A percentile compares a stretch with the other conserved stretches of the same genome.
These are phyloP conservation scores for Lymantria monacha DNA, from an alignment of 2,888 invertebrate species.

Conservation along the genomic window DNA sequence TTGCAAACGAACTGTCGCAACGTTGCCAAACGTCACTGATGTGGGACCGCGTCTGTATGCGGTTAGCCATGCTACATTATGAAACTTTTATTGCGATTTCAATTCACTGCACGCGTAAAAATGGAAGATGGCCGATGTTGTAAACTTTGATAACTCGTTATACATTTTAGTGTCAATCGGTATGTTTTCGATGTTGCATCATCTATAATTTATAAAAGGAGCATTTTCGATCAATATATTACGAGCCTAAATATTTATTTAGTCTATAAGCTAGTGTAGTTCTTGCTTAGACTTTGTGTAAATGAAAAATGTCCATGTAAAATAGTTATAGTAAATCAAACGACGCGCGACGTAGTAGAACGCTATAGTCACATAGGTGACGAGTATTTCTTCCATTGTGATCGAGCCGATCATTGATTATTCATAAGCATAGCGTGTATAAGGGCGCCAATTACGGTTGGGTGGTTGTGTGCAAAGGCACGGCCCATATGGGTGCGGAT, in stretches of 20 bases:
- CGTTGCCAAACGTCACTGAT: conserved; percentile 65
- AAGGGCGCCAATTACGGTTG: conserved; percentile 58
- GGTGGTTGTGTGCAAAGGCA: conserved; percentile 48
- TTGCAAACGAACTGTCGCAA: conserved; percentile 32
- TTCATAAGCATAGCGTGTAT: conserved; percentile 45
- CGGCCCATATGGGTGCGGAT: conserved; percentile 69
- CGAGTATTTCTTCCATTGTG: conserved; percentile 10
- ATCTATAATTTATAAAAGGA: no score
- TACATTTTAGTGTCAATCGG: background rate
- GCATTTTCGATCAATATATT: no score
- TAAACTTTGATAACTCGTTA: background rate
- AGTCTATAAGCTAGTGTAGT: no score
- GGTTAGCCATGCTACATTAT: conserved; percentile 43
- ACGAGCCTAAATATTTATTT: no score
- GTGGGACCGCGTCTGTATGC: conserved; percentile 44
- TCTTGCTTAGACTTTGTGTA: no score
- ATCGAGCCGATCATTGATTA: conserved; percentile 45
- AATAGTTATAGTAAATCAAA: no score
- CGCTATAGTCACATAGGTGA: conserved; percentile 2
- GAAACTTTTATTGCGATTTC: conserved; percentile 38
- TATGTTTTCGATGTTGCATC: no score
- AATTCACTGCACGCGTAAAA: conserved; percentile 18
- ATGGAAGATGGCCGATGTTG: conserved; percentile 8
- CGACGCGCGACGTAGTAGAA: background rate
- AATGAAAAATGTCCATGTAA: no score